phyloP scores from a whole-genome alignment of 2,888 invertebrate species.

The Athalia rosae region DNA sequence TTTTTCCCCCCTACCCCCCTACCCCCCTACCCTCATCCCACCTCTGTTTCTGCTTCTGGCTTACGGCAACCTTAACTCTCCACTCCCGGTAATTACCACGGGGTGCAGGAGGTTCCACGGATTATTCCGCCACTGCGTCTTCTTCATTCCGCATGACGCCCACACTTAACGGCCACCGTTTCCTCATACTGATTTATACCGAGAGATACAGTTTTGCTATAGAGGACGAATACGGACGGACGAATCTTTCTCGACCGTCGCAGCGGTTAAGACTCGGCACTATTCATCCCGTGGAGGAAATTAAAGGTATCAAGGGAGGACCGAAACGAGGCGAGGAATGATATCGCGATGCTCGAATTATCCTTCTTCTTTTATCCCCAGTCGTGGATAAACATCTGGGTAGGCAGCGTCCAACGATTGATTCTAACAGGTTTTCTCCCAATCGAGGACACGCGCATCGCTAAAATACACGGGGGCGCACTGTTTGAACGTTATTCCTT shows the following conservation, averaged over 20 bases:
- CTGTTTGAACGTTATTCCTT: neutral
- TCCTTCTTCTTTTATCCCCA: too few relatives aligned
- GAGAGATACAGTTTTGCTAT: too few relatives aligned
- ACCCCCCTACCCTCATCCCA: neutral
- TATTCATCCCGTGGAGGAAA: neutral
- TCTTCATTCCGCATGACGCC: slow-evolving; percentile 15
- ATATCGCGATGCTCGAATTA: too few relatives aligned
- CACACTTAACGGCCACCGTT: neutral
- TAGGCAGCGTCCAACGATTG: too few relatives aligned
- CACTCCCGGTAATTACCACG: neutral
- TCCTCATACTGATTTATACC: neutral
- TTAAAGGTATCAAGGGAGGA: slow-evolving; percentile 10
- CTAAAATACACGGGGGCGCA: too few relatives aligned
- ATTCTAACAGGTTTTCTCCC: too few relatives aligned
- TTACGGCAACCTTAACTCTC: slow-evolving; percentile 7
- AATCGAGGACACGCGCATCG: too few relatives aligned
- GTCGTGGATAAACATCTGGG: too few relatives aligned
- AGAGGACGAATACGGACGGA: neutral
- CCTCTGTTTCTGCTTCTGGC: neutral
- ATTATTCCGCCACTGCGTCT: slow-evolving; percentile 7
- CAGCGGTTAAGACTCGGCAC: neutral
- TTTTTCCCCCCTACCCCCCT: neutral
- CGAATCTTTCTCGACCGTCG: neutral
- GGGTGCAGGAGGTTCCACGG: slow-evolving; percentile 6
- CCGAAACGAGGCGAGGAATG: too few relatives aligned